A percentile compares a stretch with the other conserved stretches of the same genome.
Evolutionary conservation across 2,888 invertebrate genomes (phyloP).

Genomic region (Toxonevra muliebris): DNA sequence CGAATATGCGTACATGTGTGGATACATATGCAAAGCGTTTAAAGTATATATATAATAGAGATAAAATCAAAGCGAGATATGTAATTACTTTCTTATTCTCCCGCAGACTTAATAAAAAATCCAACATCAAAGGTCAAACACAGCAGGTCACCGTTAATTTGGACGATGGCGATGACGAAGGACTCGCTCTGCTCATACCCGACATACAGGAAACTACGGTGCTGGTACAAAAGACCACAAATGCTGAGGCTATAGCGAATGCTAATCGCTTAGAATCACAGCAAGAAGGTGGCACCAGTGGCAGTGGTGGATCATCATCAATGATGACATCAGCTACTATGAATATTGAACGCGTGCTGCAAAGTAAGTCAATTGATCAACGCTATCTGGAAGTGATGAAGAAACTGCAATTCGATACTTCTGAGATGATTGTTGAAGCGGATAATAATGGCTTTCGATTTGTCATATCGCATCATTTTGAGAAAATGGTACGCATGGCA

Average conservation of each 20-base stretch:
- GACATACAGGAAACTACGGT: slow-evolving; percentile 78
- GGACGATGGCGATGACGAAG: slow-evolving; percentile 88
- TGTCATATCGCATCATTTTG: slow-evolving; percentile 89
- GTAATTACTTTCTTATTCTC: background rate
- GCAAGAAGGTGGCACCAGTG: slow-evolving; percentile 37
- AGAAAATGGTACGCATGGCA: slow-evolving; percentile 84
- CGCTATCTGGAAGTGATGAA: slow-evolving; percentile 89
- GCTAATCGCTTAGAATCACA: slow-evolving; percentile 43
- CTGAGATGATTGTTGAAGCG: slow-evolving; percentile 87
- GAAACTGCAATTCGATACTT: slow-evolving; percentile 89
- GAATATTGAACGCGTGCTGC: slow-evolving; percentile 66
- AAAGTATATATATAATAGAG: slow-evolving; percentile 67
- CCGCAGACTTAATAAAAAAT: slow-evolving; percentile 72
- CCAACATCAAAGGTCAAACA: slow-evolving; percentile 65
- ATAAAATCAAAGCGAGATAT: background rate
- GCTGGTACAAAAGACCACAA: slow-evolving; percentile 62
- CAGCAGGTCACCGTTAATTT: slow-evolving; percentile 63
- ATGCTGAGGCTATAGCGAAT: slow-evolving; percentile 56
- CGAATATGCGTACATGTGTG: slow-evolving; percentile 90
- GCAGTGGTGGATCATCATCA: slow-evolving; percentile 15
- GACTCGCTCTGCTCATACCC: slow-evolving; percentile 86
- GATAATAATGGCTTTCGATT: slow-evolving; percentile 81
- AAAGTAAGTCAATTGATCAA: slow-evolving; percentile 73
- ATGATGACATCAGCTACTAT: no score
- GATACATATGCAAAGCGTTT: slow-evolving; percentile 90